Base-by-base conservation (phyloP, 2,797 vertebrate genomes). In the Aeoliscus strigatus region DNA sequence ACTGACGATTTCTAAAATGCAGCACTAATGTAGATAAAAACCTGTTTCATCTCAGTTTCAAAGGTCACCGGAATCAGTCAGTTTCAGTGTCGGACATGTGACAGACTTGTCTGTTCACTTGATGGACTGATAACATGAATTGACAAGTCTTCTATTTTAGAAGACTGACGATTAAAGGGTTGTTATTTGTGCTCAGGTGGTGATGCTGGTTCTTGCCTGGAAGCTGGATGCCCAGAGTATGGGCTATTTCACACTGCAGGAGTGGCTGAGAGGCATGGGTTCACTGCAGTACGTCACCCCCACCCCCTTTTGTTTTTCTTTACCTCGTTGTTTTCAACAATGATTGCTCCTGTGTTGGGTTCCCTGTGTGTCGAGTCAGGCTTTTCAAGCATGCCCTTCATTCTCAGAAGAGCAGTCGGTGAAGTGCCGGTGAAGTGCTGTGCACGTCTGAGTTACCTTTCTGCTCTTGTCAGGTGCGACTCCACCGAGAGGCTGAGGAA, bases 181-280 rank as follows among this genome's bases (percentile, higher is more conserved):
- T 45, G 13, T 18, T 64, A 27, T 67, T 16, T 68, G 54, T 70
- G 48, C 59, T 71, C 79, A 99, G 96, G 94, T 99, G 78, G 94
- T 97, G 82, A 99, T 99, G 96, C 91, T 99, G 73, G 96, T 99
- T 54, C 82, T 99, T 52, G 96, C 96, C 13, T 99, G 96, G 96
- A 99, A 97, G 79, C 82, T 99, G 83, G 95, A 99, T 79, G 96
- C 96, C 60, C 96, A 98, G 79, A 98, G 94, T 73, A 99, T 98
- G 96, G 96, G 96, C 28, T 99, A 98, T 80, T 99, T 98, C 76
- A 99, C 95, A 10, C 89, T 97, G 35, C 96, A 99, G 78, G 96
- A 99, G 70, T 99, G 96, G 96, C 88, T 98, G 54, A 94, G 93
- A 88, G 96, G 96, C 78, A 99, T 99, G 96, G 93, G 94, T 43